Percentiles rank a stretch among this genome's conserved stretches.
These are phyloP conservation scores for Ataeniobius toweri DNA, from an alignment of 2,797 vertebrate species.

Conservation along the genomic window DNA sequence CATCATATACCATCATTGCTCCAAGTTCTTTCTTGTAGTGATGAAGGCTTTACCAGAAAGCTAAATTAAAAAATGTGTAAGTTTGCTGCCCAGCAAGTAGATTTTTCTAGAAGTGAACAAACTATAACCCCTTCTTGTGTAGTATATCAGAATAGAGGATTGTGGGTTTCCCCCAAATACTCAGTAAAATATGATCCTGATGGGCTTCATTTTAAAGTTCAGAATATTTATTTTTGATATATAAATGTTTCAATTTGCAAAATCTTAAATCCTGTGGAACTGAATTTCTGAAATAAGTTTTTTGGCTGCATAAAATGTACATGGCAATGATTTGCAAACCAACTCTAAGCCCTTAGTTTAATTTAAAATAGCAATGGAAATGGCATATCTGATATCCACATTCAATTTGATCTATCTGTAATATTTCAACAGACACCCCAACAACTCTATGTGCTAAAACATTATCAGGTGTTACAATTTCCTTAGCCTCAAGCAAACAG, in stretches of 20 bases:
- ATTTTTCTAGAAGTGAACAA: background rate
- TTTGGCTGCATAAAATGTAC: background rate
- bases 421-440: background rate
- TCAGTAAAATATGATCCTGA: slow-evolving; percentile 18
- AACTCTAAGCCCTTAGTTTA: background rate
- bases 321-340: background rate
- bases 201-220: slow-evolving; percentile 35
- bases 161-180: background rate
- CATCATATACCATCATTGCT: background rate
- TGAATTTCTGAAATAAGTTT: background rate
- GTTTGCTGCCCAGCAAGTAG: background rate
- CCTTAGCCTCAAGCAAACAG: background rate
- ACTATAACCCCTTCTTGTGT: background rate
- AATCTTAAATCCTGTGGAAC: slow-evolving; percentile 15
- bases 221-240: slow-evolving; percentile 74
- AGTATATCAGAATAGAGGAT: background rate
- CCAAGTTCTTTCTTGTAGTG: too few relatives aligned
- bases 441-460: background rate
- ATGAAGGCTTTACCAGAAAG: background rate
- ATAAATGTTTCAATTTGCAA: slow-evolving; percentile 61
- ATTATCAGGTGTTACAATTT: too few relatives aligned
- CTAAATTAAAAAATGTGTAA: background rate
- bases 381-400: background rate
- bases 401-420: background rate
- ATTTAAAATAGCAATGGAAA: background rate